These are phyloP conservation scores for Cebidichthys violaceus DNA, from an alignment of 2,113 vertebrate genomes.

Conservation along the genomic window DNA sequence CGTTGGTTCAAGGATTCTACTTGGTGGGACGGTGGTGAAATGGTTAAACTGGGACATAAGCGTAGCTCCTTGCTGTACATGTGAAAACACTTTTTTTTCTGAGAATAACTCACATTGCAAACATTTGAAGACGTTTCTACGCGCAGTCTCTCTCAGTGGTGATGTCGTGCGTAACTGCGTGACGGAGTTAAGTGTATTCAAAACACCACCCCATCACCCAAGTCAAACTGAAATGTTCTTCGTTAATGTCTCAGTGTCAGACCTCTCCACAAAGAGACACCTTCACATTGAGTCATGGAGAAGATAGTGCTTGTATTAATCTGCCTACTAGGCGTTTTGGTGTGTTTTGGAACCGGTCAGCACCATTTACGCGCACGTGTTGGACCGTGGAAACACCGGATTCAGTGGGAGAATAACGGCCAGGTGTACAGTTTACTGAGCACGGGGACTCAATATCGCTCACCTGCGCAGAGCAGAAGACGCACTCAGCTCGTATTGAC, in stretches of 20 bases:
- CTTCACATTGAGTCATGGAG: conserved; percentile 54
- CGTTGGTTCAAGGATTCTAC: neutral
- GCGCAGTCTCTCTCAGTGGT: conserved; percentile 7
- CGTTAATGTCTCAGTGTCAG: conserved; percentile 7
- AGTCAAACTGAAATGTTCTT: conserved; percentile 24
- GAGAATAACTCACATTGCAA: conserved; percentile 11
- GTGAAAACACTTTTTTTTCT: neutral
- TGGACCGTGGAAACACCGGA: conserved; percentile 76
- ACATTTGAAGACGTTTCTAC: conserved; percentile 1
- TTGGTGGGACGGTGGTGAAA: neutral
- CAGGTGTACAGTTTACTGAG: conserved; percentile 80
- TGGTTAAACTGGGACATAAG: neutral
- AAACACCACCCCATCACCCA: conserved; percentile 36
- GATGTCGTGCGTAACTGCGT: conserved; percentile 56
- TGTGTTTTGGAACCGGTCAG: conserved; percentile 70
- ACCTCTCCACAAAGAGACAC: neutral
- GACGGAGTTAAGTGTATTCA: conserved; percentile 30
- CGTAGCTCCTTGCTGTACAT: neutral
- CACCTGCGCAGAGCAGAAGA: conserved; percentile 56
- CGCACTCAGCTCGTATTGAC: conserved; percentile 67
- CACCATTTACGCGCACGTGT: conserved; percentile 44
- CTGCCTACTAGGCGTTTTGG: conserved; percentile 47
- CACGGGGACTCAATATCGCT: conserved; percentile 78
- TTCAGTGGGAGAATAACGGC: conserved; percentile 83
- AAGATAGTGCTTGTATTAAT: conserved; percentile 34